Evolutionary conservation across 2,797 vertebrate genomes (phyloP).

Genomic region (Neopelma chrysocephalum): DNA sequence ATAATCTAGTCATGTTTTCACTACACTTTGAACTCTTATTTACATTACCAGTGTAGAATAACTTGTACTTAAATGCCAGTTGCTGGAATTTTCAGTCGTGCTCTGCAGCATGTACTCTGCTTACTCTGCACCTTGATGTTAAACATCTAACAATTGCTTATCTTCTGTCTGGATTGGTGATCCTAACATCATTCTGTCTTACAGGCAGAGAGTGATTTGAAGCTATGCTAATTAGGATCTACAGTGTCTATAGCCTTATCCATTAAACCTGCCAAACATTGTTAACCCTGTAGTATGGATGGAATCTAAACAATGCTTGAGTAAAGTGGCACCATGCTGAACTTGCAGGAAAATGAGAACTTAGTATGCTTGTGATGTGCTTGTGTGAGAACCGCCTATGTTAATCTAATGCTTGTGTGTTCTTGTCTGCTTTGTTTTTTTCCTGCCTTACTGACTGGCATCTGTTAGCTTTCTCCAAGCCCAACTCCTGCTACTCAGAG

Average conservation of each 20-base stretch:
- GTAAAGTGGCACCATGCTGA: not conserved
- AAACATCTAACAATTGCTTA: not conserved
- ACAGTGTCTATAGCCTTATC: not conserved
- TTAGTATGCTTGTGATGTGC: slow-evolving; percentile 29
- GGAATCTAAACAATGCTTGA: not conserved
- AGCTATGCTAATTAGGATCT: not conserved
- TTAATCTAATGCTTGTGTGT: slow-evolving; percentile 60
- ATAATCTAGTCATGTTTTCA: not conserved
- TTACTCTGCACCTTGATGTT: not conserved
- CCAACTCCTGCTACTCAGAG: slow-evolving; percentile 89
- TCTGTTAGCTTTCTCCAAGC: slow-evolving; percentile 89
- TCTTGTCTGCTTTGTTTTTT: slow-evolving; percentile 68
- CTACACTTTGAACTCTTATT: not conserved
- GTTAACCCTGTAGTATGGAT: not conserved
- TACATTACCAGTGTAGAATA: not conserved
- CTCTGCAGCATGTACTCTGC: not conserved
- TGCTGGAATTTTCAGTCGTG: accelerated
- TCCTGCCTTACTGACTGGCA: slow-evolving; percentile 63
- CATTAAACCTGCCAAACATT: not conserved
- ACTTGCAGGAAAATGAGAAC: not conserved
- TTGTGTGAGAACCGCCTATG: not conserved
- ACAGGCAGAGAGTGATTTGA: not conserved
- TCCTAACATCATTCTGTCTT: not conserved
- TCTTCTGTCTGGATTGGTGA: not conserved
- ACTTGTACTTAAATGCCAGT: not conserved